Base-by-base conservation (phyloP, 1,140 invertebrate genomes). In the Drosophila orosa region DNA sequence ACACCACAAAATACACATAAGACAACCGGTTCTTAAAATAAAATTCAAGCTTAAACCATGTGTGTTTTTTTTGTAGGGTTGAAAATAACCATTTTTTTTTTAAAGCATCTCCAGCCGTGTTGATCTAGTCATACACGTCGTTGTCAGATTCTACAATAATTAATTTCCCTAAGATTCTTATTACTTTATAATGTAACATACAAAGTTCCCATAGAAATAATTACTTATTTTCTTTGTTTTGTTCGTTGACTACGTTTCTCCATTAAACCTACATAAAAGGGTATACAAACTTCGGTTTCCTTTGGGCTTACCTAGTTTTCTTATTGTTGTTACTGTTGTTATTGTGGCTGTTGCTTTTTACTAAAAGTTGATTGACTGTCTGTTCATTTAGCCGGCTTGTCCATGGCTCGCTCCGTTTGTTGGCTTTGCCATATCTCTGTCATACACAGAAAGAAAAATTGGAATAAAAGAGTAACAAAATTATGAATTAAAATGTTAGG, bases 361-460 rank as follows among this genome's bases (percentile, higher is more conserved):
- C 78, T 83, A 80, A 89, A 84, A 89, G 84, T 89, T 89, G 84
- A 89, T 89, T 87, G 84, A 87, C 84, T 87, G 84, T 86, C 82
- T 87, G 82, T 83, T 87, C 82, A 87, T 87, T 86, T 86, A 86
- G 82, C 79, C 75, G 82, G 82, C 75, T 76, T 74, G 80, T 85
- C 77, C 82, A 65, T 82, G 63, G 61, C 74, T 63, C 71, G 74
- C 82, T 85, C 82, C 78, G 82, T 86, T 86, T 86, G 68, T 84
- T 81, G 74, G 62, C 80, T 85, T 74, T 65, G 73, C 60, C 61
- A 72, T 22, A 57, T 69, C 65, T 62, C 54, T 57, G 45, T 25
- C n/a, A n/a, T 42, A 33, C 47, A 77, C 40, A 15, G 17, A 9
- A 31, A 50, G 22, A 60, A 60, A 33, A 25, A 15, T 13, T 13